Evolutionary conservation across 1,140 invertebrate genomes (phyloP), one percentile per base, ranked within the genome.

Genomic region (Glossosoma conforme): DNA sequence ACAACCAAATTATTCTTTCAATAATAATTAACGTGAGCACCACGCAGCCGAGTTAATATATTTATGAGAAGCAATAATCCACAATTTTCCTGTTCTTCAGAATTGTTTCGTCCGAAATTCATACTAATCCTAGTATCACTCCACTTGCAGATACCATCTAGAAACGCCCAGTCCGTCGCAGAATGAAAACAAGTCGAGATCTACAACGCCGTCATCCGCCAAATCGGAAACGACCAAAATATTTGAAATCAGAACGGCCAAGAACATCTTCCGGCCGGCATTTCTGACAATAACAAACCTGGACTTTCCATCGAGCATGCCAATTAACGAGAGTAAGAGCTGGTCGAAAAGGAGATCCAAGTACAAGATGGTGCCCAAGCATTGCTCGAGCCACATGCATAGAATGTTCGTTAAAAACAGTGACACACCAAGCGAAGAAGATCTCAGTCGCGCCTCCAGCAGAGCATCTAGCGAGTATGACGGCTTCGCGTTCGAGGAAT

Each of bases 391-490:
- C 3, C 44, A 58, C 19, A 11, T 58, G 46, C 56, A 58, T 30
- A 45, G 56, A 35, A 58, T 58, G 56, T 58, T 58, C 36, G 52
- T 58, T 2, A 58, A 54, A 33, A 54, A 49, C 22, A 25, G 35
- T 18, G 44, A 52, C 15, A 18, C n/a, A n/a, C 3, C 5, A 9
- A 19, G 37, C 3, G 28, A 43, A n/a, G 35, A 22, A 0, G 21
- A 36, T 10, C n/a, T 15, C 21, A 46, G 35, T 19, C 30, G 52
- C 18, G 33, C 51, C 0, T 54, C 56, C 3, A 58, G 56, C 25
- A 17, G 52, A 11, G 43, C 51, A 2, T 58, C 56, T 3, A 58
- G 51, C 0, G 56, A 54, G 6, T 58, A 58, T 21, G 51, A 58
- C 14, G 36, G 28, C n/a, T 54, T 35, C 15, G 35, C 36, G 10